Percentiles rank a stretch among this genome's conserved stretches.
Conservation (phyloP, 1,140 invertebrate species). For the Chironomus striatipennis region DNA sequence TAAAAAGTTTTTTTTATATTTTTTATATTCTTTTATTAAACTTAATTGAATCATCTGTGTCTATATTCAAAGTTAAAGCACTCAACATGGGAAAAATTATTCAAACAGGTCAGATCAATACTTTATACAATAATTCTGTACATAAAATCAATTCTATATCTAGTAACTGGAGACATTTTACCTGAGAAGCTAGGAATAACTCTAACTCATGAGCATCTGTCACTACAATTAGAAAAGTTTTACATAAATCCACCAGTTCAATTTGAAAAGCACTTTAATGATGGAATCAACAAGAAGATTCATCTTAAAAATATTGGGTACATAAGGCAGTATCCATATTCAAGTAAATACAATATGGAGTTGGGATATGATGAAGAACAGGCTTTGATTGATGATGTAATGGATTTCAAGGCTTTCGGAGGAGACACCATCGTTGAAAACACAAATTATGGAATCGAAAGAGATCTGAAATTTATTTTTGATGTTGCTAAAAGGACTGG, state of each 20-base stretch:
- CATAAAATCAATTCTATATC: too few species aligned
- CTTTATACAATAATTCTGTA: too few species aligned
- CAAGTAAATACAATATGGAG: conserved; percentile 53
- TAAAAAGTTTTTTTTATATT: too few species aligned
- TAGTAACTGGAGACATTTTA: conserved; percentile 58
- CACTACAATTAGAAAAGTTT: conserved; percentile 56
- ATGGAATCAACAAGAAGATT: conserved; percentile 38
- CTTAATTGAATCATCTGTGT: too few species aligned
- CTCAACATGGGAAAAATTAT: not conserved
- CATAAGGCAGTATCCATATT: conserved; percentile 71
- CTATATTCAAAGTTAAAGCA: too few species aligned
- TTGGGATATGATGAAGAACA: conserved; percentile 50
- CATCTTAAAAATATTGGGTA: conserved; percentile 55
- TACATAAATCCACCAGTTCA: conserved; percentile 48
- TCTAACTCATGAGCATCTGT: conserved; percentile 73
- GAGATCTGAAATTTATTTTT: conserved; percentile 54
- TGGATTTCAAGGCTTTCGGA: conserved; percentile 56
- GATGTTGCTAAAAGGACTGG: conserved; percentile 50
- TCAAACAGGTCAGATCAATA: not conserved
- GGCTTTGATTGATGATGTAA: conserved; percentile 58
- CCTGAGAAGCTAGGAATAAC: conserved; percentile 54
- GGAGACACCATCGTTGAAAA: conserved; percentile 77
- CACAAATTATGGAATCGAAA: conserved; percentile 57
- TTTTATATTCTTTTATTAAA: too few species aligned
- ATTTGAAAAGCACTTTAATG: conserved; percentile 43